Percentiles rank a stretch among this genome's conserved stretches.
Conservation (phyloP, 2,797 vertebrate species). For the Buceros bicornis region DNA sequence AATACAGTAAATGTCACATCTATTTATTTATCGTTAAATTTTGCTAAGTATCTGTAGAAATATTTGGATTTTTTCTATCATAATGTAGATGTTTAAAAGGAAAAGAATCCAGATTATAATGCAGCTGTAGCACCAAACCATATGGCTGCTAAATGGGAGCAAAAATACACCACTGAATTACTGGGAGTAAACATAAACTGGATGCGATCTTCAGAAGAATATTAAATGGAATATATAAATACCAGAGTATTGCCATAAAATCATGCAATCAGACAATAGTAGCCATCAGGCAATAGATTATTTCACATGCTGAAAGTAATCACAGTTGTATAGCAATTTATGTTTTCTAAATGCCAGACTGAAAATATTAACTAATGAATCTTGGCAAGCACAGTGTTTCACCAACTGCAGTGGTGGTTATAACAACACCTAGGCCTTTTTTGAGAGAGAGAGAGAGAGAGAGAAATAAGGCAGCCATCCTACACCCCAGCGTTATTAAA, state of each 20-base stretch:
- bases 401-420: background rate
- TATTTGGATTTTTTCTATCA: conserved; percentile 80
- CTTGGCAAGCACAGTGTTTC: conserved; percentile 22
- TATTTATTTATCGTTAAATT: conserved; percentile 84
- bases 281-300: conserved; percentile 52
- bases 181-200: conserved; percentile 66
- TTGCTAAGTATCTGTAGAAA: conserved; percentile 82
- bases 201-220: conserved; percentile 59
- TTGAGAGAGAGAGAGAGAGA: background rate
- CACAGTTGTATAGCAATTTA: conserved; percentile 50
- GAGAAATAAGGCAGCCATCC: background rate
- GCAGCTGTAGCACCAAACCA: conserved; percentile 74
- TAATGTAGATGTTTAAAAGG: conserved; percentile 70
- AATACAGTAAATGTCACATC: conserved; percentile 85
- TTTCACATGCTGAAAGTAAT: conserved; percentile 56
- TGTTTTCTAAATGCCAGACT: conserved; percentile 41
- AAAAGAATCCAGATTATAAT: conserved; percentile 73
- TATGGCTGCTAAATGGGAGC: conserved; percentile 63
- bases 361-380: conserved; percentile 55
- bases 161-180: conserved; percentile 59
- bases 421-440: background rate
- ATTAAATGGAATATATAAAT: conserved; percentile 61
- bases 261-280: conserved; percentile 41
- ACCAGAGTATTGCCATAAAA: conserved; percentile 50
- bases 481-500: background rate